Percentiles rank a stretch among this genome's conserved stretches.
Conservation (phyloP, 2,888 invertebrate species). For the Ophion costatus region DNA sequence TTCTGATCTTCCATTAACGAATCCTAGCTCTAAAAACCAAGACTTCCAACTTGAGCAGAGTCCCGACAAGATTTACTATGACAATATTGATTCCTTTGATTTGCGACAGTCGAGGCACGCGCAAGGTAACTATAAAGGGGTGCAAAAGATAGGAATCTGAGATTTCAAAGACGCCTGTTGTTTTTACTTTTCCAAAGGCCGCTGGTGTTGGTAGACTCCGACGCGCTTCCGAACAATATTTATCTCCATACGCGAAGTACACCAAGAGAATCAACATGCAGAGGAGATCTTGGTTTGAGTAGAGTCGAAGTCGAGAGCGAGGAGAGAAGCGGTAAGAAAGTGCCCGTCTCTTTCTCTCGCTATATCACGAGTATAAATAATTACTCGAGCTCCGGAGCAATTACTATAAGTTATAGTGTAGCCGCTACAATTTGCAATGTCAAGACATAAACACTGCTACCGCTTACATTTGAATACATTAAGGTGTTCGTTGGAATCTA, state of each 20-base stretch:
- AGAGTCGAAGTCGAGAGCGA: constrained; percentile 17
- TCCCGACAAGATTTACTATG: constrained; percentile 41
- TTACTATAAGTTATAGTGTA: constrained; percentile 83
- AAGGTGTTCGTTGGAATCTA: constrained; percentile 74
- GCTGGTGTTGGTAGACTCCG: not conserved
- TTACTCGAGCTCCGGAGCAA: constrained; percentile 82
- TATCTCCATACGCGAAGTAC: constrained; percentile 58
- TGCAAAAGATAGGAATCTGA: constrained; percentile 54
- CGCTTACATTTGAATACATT: constrained; percentile 84
- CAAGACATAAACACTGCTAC: constrained; percentile 84
- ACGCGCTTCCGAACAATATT: not conserved
- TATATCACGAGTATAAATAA: constrained; percentile 83
- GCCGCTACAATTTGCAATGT: constrained; percentile 84
- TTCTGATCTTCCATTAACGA: too few relatives aligned
- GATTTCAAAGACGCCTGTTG: constrained; percentile 41
- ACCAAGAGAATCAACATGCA: constrained; percentile 25
- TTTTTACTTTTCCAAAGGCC: constrained; percentile 50
- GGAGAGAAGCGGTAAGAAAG: constrained; percentile 42
- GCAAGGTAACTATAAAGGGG: constrained; percentile 48
- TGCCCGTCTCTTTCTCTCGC: constrained; percentile 61
- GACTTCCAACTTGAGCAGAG: not conserved
- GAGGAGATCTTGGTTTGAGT: constrained; percentile 28
- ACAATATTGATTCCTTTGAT: constrained; percentile 27
- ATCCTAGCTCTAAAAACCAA: not conserved
- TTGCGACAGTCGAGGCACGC: constrained; percentile 60